phyloP scores from a whole-genome alignment of 2,113 vertebrate species.

The Archocentrus centrarchus region DNA sequence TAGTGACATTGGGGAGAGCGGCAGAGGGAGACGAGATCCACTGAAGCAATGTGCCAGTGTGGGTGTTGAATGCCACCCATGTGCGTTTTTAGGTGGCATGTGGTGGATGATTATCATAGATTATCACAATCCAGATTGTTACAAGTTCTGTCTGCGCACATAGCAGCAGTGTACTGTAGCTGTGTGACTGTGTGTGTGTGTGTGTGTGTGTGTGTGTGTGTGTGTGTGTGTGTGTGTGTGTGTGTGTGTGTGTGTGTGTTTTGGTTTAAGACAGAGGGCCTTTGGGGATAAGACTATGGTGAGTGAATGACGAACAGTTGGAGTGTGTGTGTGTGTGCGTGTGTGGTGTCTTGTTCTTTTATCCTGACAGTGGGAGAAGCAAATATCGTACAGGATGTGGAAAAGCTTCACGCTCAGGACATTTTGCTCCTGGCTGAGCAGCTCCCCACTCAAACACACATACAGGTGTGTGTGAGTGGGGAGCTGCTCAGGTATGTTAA shows the following conservation, averaged over 20 bases:
- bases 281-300: slow-evolving; percentile 79
- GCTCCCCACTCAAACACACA: background rate
- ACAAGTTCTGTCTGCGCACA: slow-evolving; percentile 78
- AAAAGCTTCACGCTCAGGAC: slow-evolving; percentile 8
- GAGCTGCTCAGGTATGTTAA: background rate
- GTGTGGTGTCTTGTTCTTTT: slow-evolving; percentile 36
- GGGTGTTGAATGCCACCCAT: slow-evolving; percentile 81
- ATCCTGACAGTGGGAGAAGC: slow-evolving; percentile 55
- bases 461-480: background rate
- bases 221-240: slow-evolving; percentile 28
- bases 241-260: slow-evolving; percentile 39
- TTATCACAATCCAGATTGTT: slow-evolving; percentile 84
- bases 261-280: slow-evolving; percentile 75
- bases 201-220: slow-evolving; percentile 57
- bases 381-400: slow-evolving; percentile 40
- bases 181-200: slow-evolving; percentile 53
- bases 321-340: slow-evolving; percentile 50
- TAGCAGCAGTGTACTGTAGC: slow-evolving; percentile 77
- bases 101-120: slow-evolving; percentile 83
- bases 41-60: slow-evolving; percentile 71
- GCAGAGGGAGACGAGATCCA: slow-evolving; percentile 64
- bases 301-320: slow-evolving; percentile 80
- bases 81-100: slow-evolving; percentile 82
- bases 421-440: slow-evolving; percentile 1
- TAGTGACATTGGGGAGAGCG: slow-evolving; percentile 77